phyloP scores from a whole-genome alignment of 2,888 invertebrate genomes.

The Hypselothyrea guttata region DNA sequence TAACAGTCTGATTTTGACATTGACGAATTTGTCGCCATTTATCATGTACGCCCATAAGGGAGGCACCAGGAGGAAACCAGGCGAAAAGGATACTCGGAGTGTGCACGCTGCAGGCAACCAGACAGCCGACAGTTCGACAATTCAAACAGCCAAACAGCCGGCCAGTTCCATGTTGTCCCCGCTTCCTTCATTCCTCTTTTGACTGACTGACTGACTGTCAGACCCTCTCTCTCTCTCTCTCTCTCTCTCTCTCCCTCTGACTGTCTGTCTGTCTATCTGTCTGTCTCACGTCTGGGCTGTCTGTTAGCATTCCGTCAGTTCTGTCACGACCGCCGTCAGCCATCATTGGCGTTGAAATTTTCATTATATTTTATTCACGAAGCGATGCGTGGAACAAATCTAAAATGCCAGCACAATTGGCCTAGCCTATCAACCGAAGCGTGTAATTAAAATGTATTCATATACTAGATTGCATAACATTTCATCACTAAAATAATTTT shows the following conservation, averaged over 20 bases:
- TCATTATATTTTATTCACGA: conserved; percentile 77
- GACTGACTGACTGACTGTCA: conserved; percentile 8
- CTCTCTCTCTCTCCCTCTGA: conserved; percentile 7
- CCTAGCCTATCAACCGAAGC: conserved; percentile 54
- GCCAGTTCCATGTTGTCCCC: conserved; percentile 10
- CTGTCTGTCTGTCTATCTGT: conserved; percentile 7
- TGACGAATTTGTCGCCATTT: conserved; percentile 83
- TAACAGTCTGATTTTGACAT: conserved; percentile 83
- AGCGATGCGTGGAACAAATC: conserved; percentile 73
- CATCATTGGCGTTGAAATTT: conserved; percentile 75
- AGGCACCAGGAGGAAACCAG: conserved; percentile 49
- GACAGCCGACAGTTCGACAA: conserved; percentile 3
- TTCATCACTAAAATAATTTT: conserved; percentile 22
- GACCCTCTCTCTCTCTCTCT: conserved; percentile 12
- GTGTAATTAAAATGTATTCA: conserved; percentile 74
- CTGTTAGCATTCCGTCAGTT: conserved; percentile 77
- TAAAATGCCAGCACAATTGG: conserved; percentile 53
- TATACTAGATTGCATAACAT: conserved; percentile 36
- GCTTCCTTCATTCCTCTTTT: conserved; percentile 14
- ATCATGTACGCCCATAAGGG: conserved; percentile 82
- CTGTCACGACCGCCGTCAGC: conserved; percentile 42
- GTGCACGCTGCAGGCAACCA: conserved; percentile 60
- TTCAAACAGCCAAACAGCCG: conserved; percentile 14
- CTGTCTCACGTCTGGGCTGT: conserved; percentile 30
- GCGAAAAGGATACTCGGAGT: conserved; percentile 74